These are phyloP conservation scores for Trichomalopsis sarcophagae DNA, from an alignment of 1,140 invertebrate species.

Conservation along the genomic window DNA sequence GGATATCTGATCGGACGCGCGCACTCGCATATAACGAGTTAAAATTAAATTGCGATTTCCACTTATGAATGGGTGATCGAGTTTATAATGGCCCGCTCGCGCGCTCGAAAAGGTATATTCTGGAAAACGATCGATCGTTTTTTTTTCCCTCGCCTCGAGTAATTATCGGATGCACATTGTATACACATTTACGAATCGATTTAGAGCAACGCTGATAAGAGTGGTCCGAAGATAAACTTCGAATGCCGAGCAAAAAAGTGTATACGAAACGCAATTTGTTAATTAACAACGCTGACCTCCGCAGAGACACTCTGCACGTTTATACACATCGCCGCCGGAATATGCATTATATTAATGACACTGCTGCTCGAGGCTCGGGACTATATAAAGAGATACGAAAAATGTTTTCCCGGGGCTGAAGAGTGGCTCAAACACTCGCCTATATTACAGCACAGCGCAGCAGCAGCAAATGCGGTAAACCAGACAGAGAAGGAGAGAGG, in stretches of 20 bases:
- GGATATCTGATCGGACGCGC: not conserved
- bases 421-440: slow-evolving; percentile 41
- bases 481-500: slow-evolving; percentile 32
- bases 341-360: slow-evolving; percentile 51
- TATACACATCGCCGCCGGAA: not conserved
- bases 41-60: slow-evolving; percentile 1
- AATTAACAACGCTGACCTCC: not conserved
- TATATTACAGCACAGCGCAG: slow-evolving; percentile 21
- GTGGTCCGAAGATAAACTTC: too few species aligned
- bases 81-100: not conserved
- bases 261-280: not conserved
- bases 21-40: not conserved
- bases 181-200: too few species aligned
- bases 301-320: not conserved
- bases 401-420: slow-evolving; percentile 33
- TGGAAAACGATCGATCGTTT: not conserved
- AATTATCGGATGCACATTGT: too few species aligned
- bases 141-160: not conserved
- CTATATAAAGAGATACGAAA: slow-evolving; percentile 22
- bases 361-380: not conserved
- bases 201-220: too few species aligned
- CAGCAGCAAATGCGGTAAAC: slow-evolving; percentile 24
- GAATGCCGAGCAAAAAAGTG: not conserved
- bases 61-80: not conserved
- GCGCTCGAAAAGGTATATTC: not conserved